Conservation (phyloP, 2,888 invertebrate genomes). For the Amiota mariae region DNA sequence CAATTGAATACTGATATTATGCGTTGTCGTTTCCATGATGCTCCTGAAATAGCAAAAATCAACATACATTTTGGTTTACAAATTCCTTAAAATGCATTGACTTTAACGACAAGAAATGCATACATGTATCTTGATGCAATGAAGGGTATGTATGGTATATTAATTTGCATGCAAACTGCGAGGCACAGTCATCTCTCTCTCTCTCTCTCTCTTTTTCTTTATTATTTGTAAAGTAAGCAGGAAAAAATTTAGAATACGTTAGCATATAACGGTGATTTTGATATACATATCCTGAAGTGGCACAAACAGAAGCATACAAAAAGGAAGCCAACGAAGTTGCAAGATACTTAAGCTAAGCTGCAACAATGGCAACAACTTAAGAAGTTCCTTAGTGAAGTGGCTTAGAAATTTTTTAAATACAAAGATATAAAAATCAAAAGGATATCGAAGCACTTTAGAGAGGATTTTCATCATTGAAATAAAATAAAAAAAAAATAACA, state of each 20-base stretch:
- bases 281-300: not conserved
- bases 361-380: no score
- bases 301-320: not conserved
- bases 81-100: not conserved
- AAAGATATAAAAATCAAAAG: not conserved
- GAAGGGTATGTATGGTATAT: not conserved
- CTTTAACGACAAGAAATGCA: not conserved
- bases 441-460: no score
- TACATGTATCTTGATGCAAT: not conserved
- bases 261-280: not conserved
- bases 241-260: slow-evolving; percentile 7
- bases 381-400: not conserved
- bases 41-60: not conserved
- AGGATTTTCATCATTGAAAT: no score
- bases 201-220: no score
- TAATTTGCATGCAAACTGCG: slow-evolving; percentile 21
- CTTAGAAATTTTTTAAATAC: slow-evolving; percentile 10
- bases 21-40: not conserved
- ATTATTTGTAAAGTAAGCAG: not conserved
- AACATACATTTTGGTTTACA: not conserved
- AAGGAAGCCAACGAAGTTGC: not conserved
- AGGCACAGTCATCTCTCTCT: not conserved
- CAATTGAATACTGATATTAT: slow-evolving; percentile 19
- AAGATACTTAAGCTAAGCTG: slow-evolving; percentile 3
- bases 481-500: no score